Base-by-base conservation (phyloP, 2,797 vertebrate genomes). In the Falco rusticolus region DNA sequence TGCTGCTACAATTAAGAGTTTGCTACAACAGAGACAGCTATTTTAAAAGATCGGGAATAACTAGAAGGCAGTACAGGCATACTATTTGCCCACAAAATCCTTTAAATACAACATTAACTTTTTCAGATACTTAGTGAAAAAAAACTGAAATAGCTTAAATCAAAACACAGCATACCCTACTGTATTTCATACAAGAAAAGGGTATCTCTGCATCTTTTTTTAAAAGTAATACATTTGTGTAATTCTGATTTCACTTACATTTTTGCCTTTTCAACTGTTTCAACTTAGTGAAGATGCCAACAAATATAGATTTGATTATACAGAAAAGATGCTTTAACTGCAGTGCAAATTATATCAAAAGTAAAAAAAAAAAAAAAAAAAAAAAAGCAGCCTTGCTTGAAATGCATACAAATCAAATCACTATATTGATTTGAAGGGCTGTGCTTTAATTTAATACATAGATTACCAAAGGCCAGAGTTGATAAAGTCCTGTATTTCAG, bases 401-500 rank as follows among this genome's bases (percentile, higher is more conserved):
- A 96, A 97, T 75, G 13, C 89, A 91, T 87, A 95, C 80, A 96
- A 78, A 97, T 97, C 79, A 96, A 94, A 97, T 97, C 45, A 96
- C 94, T 95, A 84, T 48, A 97, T 68, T 94, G 91, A 97, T 97
- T 94, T 95, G 34, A 93, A 94, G 68, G 97, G 39, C 16, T 92
- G 82, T 94, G 48, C 82, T 97, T 68, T 96, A 96, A 97, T 96
- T 97, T 97, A 96, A 97, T 91, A 90, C 56, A 93, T 51, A 96
- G 83, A 97, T 96, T 96, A 96, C 65, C 68, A 89, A 70, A 91
- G 90, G 61, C 59, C 59, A 96, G 93, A 95, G 66, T 56, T 96
- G 76, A 96, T 90, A 94, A 97, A 96, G 60, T 91, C 81, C 57
- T 87, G 4, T 56, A 92, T 96, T 97, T 91, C 78, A 77, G 64